Evolutionary conservation across 2,113 vertebrate species (phyloP).

Genomic region (Romanogobio albipinnatus): DNA sequence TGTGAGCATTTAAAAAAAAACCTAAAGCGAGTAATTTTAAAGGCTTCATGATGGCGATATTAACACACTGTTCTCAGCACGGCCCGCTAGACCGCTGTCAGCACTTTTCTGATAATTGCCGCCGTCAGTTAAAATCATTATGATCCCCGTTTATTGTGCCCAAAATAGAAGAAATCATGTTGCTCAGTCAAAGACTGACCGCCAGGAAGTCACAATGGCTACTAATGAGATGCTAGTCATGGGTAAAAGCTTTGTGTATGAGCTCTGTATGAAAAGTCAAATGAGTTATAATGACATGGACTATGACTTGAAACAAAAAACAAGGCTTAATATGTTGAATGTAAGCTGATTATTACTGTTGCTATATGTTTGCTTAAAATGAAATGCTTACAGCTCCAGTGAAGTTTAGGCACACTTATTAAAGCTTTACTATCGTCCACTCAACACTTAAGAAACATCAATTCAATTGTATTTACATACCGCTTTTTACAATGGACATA

Average conservation of each 20-base stretch:
- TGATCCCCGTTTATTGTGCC: slow-evolving; percentile 65
- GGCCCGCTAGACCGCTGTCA: slow-evolving; percentile 73
- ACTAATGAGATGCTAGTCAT: slow-evolving; percentile 51
- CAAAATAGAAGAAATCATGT: slow-evolving; percentile 68
- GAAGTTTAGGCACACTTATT: background rate
- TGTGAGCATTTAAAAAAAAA: slow-evolving; percentile 16
- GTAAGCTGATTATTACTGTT: background rate
- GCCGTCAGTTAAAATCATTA: slow-evolving; percentile 75
- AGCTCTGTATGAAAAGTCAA: slow-evolving; percentile 35
- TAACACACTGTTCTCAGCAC: slow-evolving; percentile 62
- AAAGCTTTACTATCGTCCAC: background rate
- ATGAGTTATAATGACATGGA: slow-evolving; percentile 16
- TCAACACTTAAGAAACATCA: background rate
- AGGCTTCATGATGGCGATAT: slow-evolving; percentile 67
- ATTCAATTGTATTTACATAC: background rate
- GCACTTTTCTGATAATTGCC: slow-evolving; percentile 75
- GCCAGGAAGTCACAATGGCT: slow-evolving; percentile 66
- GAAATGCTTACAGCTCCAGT: background rate
- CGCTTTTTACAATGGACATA: background rate
- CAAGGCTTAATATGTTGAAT: background rate
- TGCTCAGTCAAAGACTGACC: slow-evolving; percentile 66
- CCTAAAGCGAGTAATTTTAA: slow-evolving; percentile 61
- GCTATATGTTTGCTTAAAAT: background rate
- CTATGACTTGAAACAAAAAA: background rate
- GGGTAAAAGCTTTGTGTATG: slow-evolving; percentile 31